Conservation (phyloP, 2,113 vertebrate genomes). For the Ophthalmolycus amberensis region DNA sequence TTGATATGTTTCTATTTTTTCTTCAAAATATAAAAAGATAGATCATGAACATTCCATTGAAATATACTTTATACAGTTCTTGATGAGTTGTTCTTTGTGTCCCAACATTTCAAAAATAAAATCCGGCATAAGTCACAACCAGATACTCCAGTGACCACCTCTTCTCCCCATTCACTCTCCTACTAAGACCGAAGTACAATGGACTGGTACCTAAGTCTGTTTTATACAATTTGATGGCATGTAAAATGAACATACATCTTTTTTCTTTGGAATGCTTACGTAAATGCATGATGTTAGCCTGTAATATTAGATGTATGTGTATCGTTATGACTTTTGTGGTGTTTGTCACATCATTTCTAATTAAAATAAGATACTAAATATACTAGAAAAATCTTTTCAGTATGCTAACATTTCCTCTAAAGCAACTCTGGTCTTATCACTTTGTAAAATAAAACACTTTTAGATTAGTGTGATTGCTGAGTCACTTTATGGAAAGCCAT, state of each 20-base stretch:
- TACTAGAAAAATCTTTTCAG: conserved; percentile 63
- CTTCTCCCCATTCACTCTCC: conserved; percentile 68
- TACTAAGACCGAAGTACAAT: conserved; percentile 72
- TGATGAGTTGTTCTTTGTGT: conserved; percentile 81
- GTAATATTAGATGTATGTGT: conserved; percentile 52
- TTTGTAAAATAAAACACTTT: conserved; percentile 63
- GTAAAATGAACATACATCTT: conserved; percentile 62
- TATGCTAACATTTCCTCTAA: conserved; percentile 58
- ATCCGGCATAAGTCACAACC: conserved; percentile 75
- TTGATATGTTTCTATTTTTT: conserved; percentile 84
- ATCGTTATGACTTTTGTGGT: conserved; percentile 36
- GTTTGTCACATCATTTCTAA: conserved; percentile 42
- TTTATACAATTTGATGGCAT: conserved; percentile 69
- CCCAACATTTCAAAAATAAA: conserved; percentile 84
- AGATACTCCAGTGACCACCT: conserved; percentile 75
- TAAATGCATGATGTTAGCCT: conserved; percentile 45
- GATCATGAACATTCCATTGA: conserved; percentile 84
- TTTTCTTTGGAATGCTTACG: conserved; percentile 77
- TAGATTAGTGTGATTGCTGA: conserved; percentile 61
- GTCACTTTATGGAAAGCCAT: conserved; percentile 67
- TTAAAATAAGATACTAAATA: conserved; percentile 63
- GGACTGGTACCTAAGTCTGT: conserved; percentile 76
- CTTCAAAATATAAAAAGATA: conserved; percentile 86
- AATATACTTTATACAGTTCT: conserved; percentile 85
- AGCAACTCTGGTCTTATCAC: conserved; percentile 58